A percentile compares a stretch with the other conserved stretches of the same genome.
phyloP scores from a whole-genome alignment of 2,113 vertebrate genomes.

The Podarcis muralis region DNA sequence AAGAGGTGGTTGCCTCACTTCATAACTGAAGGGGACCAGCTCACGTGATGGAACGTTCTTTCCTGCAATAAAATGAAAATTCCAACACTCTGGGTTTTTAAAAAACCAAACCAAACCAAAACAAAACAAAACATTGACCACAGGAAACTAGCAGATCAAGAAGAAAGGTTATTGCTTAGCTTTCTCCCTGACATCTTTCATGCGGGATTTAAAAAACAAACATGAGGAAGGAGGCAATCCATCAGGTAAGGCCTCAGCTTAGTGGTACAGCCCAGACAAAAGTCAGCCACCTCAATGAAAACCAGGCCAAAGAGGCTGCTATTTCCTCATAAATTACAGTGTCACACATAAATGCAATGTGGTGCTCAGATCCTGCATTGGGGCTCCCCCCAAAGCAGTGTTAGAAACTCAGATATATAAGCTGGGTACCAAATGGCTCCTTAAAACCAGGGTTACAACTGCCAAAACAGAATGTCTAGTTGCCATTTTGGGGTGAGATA shows the following conservation, averaged over 20 bases:
- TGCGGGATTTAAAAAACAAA: background rate
- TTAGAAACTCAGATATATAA: too few relatives aligned
- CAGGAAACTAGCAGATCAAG: background rate
- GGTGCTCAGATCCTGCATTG: background rate
- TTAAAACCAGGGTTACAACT: too few relatives aligned
- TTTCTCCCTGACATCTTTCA: background rate
- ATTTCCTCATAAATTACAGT: background rate
- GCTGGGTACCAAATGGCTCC: too few relatives aligned
- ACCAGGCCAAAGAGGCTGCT: background rate
- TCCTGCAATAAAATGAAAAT: background rate
- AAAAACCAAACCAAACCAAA: too few relatives aligned
- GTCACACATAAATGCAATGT: too few relatives aligned
- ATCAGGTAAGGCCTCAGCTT: too few relatives aligned
- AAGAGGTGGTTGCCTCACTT: background rate
- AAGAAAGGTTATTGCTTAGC: background rate
- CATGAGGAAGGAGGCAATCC: background rate
- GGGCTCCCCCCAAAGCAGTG: too few relatives aligned
- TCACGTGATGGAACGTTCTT: background rate
- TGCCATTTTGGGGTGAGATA: too few relatives aligned
- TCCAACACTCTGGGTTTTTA: background rate
- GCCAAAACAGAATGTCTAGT: too few relatives aligned
- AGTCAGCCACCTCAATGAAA: background rate
- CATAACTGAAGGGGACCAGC: background rate
- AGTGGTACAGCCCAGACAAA: background rate
- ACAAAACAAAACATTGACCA: background rate